These are phyloP conservation scores for Helobdella robusta DNA, from an alignment of 2,888 invertebrate species.

Conservation along the genomic window DNA sequence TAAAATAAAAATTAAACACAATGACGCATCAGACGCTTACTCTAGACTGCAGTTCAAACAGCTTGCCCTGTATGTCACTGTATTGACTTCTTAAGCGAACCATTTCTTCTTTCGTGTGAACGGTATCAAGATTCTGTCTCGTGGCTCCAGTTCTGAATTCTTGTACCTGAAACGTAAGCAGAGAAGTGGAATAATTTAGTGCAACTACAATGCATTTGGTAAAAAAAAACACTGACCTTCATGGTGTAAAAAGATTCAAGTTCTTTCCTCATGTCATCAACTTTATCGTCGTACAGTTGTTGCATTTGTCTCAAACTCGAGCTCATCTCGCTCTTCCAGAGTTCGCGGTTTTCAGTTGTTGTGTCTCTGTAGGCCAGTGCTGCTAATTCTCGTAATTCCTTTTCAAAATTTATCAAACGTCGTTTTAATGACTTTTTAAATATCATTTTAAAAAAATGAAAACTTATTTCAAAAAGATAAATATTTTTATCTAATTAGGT, in stretches of 20 bases:
- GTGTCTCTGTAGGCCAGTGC: slow-evolving; percentile 53
- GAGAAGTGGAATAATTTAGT: background rate
- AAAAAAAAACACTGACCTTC: slow-evolving; percentile 13
- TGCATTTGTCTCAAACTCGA: slow-evolving; percentile 53
- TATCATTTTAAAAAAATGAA: no score
- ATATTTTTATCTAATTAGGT: no score
- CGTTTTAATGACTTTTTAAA: no score
- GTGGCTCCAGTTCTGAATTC: slow-evolving; percentile 26
- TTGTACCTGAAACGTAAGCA: slow-evolving; percentile 20
- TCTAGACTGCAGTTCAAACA: slow-evolving; percentile 22
- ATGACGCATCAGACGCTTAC: background rate
- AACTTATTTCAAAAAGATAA: no score
- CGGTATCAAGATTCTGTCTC: slow-evolving; percentile 17
- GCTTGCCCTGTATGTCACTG: slow-evolving; percentile 16
- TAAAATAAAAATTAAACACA: background rate
- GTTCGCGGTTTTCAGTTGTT: slow-evolving; percentile 53
- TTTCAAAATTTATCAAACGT: no score
- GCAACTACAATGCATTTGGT: background rate
- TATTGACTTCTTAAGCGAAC: slow-evolving; percentile 20
- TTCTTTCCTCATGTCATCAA: slow-evolving; percentile 27
- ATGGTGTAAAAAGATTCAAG: slow-evolving; percentile 25
- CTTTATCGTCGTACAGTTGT: slow-evolving; percentile 23
- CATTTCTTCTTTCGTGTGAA: slow-evolving; percentile 24
- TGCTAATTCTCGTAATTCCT: slow-evolving; percentile 53
- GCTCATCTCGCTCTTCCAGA: slow-evolving; percentile 54